Percentiles rank a stretch among this genome's conserved stretches.
Evolutionary conservation across 2,113 vertebrate genomes (phyloP).

Genomic region (Toxotes jaculatrix): DNA sequence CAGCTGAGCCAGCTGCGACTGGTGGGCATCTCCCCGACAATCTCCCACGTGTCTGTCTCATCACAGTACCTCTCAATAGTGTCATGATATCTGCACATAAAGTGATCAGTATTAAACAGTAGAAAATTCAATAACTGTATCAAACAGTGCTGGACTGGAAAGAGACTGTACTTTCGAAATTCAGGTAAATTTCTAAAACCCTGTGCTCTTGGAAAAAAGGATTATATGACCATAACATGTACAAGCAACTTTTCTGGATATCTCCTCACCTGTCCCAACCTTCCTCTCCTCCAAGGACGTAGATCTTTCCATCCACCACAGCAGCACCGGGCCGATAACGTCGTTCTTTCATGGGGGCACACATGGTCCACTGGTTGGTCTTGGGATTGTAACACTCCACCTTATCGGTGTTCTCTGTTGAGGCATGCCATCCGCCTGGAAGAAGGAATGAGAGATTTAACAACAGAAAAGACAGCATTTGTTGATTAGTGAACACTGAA

Average conservation of each 20-base stretch:
- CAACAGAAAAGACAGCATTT: background rate
- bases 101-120: background rate
- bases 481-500: background rate
- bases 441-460: background rate
- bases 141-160: background rate
- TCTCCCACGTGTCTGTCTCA: constrained; percentile 84
- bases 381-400: constrained; percentile 87
- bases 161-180: background rate
- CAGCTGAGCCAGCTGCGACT: constrained; percentile 89
- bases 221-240: background rate
- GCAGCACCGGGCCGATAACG: constrained; percentile 86
- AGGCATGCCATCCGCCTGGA: constrained; percentile 87
- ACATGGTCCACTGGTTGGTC: constrained; percentile 87
- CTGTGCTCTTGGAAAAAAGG: no score
- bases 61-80: constrained; percentile 87
- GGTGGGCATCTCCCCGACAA: constrained; percentile 87
- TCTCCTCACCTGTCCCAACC: constrained; percentile 84
- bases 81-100: constrained; percentile 83
- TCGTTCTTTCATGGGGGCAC: constrained; percentile 87
- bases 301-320: constrained; percentile 87
- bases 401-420: constrained; percentile 87
- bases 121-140: background rate
- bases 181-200: no score
- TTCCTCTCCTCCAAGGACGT: constrained; percentile 86
- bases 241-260: background rate